A percentile compares a stretch with the other conserved stretches of the same genome.
Conservation (phyloP, 2,113 vertebrate genomes). For the Pygathrix nemaeus region DNA sequence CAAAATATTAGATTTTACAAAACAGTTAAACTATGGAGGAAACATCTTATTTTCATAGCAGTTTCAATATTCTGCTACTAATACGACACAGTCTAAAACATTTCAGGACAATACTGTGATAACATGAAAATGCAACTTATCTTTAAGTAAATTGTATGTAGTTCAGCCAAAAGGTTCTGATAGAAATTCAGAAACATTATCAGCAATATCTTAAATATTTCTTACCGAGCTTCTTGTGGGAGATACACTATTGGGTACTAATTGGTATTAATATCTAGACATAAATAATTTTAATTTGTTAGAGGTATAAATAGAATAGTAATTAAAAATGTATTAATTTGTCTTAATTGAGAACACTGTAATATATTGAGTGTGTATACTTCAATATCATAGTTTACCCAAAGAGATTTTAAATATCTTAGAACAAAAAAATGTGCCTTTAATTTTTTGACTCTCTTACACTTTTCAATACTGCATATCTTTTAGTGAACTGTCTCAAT, state of each 20-base stretch:
- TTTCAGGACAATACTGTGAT: not conserved
- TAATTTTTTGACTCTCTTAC: not conserved
- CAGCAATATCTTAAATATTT: not conserved
- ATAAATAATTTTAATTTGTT: not conserved
- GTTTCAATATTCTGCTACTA: not conserved
- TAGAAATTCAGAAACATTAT: not conserved
- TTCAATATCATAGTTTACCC: not conserved
- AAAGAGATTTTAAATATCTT: slow-evolving; percentile 16
- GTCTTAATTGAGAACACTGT: not conserved
- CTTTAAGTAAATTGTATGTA: not conserved
- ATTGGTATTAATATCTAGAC: not conserved
- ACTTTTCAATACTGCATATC: not conserved
- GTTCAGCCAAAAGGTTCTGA: not conserved
- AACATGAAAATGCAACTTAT: not conserved
- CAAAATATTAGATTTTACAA: slow-evolving; percentile 46
- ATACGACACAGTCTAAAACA: not conserved
- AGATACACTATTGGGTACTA: not conserved
- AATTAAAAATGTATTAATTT: not conserved
- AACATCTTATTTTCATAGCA: slow-evolving; percentile 33
- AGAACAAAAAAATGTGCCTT: not conserved
- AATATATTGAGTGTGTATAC: not conserved
- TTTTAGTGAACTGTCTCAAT: slow-evolving; percentile 1
- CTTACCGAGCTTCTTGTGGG: not conserved
- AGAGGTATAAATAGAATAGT: not conserved
- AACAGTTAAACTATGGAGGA: not conserved